These are phyloP conservation scores for Notospermus geniculatus DNA, from an alignment of 1,140 invertebrate genomes.

Conservation along the genomic window DNA sequence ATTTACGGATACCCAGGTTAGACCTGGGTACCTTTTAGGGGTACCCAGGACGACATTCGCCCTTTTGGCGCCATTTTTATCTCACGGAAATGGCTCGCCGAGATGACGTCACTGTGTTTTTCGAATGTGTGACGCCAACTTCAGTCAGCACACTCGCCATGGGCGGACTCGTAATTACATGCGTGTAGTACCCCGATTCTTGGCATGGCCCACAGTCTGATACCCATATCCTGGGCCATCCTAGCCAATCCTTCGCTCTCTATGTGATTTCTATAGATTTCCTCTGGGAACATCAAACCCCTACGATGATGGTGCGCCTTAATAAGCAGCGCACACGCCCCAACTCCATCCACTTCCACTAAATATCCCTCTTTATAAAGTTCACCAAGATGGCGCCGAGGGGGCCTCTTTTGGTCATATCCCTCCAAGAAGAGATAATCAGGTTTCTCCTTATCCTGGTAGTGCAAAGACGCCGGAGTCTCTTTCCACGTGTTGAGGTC, in stretches of 20 bases:
- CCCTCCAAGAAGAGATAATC: constrained; percentile 25
- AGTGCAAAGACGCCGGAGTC: constrained; percentile 12
- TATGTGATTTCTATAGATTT: constrained; percentile 22
- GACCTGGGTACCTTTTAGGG: too few relatives aligned
- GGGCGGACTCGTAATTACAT: too few relatives aligned
- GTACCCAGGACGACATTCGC: too few relatives aligned
- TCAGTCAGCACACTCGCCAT: too few relatives aligned
- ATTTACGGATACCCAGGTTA: too few relatives aligned
- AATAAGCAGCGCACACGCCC: constrained; percentile 21
- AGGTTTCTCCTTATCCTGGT: background rate
- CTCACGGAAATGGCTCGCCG: too few relatives aligned
- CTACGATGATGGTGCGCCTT: constrained; percentile 15
- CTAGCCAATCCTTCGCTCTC: constrained; percentile 27
- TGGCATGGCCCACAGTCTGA: constrained; percentile 19
- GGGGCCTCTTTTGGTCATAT: constrained; percentile 11
- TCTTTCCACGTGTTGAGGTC: constrained; percentile 28
- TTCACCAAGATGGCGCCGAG: constrained; percentile 14
- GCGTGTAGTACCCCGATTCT: constrained; percentile 18
- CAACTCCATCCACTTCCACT: constrained; percentile 26
- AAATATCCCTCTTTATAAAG: constrained; percentile 16
- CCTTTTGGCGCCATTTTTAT: too few relatives aligned
- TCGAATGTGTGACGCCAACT: too few relatives aligned
- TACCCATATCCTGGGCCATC: constrained; percentile 18
- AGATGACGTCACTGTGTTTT: too few relatives aligned
- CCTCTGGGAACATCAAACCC: constrained; percentile 22